Evolutionary conservation across 2,113 vertebrate species (phyloP).

Genomic region (Rhipidura dahli): DNA sequence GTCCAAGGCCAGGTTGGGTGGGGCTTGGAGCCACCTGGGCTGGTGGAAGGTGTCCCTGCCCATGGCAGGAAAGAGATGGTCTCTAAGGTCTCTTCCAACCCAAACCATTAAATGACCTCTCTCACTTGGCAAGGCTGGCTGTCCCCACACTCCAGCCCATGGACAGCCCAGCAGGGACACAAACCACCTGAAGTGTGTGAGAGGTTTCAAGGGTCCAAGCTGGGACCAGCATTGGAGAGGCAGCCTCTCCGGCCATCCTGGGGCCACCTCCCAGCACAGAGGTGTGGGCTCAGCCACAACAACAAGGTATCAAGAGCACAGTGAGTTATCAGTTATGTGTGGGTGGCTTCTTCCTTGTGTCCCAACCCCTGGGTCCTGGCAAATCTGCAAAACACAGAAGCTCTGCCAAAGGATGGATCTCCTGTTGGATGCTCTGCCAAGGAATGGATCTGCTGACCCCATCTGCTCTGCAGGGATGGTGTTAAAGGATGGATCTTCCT

Average conservation of each 20-base stretch:
- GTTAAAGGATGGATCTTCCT: not conserved
- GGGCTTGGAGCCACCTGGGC: not conserved
- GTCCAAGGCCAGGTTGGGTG: not conserved
- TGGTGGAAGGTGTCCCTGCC: not conserved
- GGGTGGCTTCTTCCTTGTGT: not conserved
- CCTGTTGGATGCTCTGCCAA: not conserved
- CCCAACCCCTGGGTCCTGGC: not conserved
- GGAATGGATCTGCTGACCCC: not conserved
- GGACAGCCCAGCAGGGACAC: not conserved
- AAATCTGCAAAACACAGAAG: not conserved
- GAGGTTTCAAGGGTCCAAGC: not conserved
- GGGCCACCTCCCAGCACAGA: not conserved
- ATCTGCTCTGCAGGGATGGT: not conserved
- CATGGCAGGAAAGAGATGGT: not conserved
- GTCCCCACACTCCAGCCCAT: not conserved
- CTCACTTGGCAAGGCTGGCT: not conserved
- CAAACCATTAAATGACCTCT: not conserved
- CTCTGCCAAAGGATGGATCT: not conserved
- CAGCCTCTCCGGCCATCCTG: not conserved
- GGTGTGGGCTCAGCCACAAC: not conserved
- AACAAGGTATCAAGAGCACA: not conserved
- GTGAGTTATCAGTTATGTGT: not conserved
- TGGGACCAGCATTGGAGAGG: not conserved
- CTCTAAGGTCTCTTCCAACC: not conserved
- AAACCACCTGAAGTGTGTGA: not conserved